Conservation (phyloP, 2,113 vertebrate species). For the Nannospalax galili region DNA sequence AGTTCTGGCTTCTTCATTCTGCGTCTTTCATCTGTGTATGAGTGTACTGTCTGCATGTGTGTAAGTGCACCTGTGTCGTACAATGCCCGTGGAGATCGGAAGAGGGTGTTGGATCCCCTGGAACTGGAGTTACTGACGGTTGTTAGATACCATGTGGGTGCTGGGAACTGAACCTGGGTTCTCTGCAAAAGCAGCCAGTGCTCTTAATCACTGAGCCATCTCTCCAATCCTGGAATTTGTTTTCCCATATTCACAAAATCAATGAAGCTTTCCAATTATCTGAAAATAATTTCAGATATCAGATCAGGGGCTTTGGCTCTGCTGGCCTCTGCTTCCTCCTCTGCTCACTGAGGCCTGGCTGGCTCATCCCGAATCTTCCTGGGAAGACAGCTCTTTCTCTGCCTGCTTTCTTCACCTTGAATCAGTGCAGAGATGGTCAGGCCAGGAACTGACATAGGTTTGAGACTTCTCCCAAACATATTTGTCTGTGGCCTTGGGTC, state of each 20-base stretch:
- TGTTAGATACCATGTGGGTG: too few species aligned
- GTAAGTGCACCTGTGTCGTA: too few species aligned
- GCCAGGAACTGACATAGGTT: not conserved
- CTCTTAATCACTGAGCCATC: too few species aligned
- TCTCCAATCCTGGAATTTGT: not conserved
- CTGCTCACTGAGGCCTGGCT: not conserved
- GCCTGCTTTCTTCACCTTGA: not conserved
- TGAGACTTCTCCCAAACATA: not conserved
- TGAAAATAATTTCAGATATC: not conserved
- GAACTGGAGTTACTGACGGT: too few species aligned
- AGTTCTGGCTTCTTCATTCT: too few species aligned
- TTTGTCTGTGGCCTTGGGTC: not conserved
- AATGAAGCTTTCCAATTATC: not conserved
- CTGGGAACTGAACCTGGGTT: too few species aligned
- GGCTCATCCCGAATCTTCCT: too few species aligned
- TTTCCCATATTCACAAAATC: not conserved
- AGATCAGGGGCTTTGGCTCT: not conserved
- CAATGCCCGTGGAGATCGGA: too few species aligned
- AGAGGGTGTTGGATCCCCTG: too few species aligned
- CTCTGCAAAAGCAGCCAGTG: too few species aligned
- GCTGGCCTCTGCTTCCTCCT: not conserved
- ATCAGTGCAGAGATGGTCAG: not conserved
- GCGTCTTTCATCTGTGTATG: not conserved
- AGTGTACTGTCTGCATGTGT: too few species aligned
- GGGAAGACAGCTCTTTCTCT: not conserved